phyloP scores from a whole-genome alignment of 2,888 invertebrate species.

The Coleophora flavipennella region DNA sequence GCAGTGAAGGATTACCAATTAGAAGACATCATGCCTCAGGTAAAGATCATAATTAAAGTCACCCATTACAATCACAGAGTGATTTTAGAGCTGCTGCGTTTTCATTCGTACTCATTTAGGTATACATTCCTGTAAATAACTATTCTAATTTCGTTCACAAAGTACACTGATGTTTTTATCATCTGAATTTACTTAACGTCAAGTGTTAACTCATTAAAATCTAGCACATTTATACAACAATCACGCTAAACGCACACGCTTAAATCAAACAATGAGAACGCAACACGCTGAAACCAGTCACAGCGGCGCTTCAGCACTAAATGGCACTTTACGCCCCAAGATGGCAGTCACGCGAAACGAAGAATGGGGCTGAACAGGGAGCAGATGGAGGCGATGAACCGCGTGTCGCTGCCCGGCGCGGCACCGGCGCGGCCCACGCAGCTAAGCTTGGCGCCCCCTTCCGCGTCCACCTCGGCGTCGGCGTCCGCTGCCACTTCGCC shows the following conservation, averaged over 20 bases:
- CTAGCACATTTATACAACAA: neutral
- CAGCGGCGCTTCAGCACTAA: slow-evolving; percentile 43
- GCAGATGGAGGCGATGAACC: slow-evolving; percentile 70
- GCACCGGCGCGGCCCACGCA: slow-evolving; percentile 54
- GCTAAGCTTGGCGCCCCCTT: slow-evolving; percentile 53
- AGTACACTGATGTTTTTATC: neutral
- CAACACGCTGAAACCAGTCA: slow-evolving; percentile 8
- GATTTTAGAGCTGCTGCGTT: neutral
- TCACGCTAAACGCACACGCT: slow-evolving; percentile 13
- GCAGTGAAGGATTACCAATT: slow-evolving; percentile 71
- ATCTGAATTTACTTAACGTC: neutral
- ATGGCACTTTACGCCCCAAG: slow-evolving; percentile 65
- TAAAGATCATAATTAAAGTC: slow-evolving; percentile 18
- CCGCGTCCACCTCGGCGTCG: slow-evolving; percentile 29
- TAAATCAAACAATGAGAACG: slow-evolving; percentile 17
- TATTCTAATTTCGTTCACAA: neutral
- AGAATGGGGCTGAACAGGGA: slow-evolving; percentile 72
- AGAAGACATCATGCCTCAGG: slow-evolving; percentile 74
- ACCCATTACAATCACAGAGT: neutral
- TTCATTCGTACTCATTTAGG: neutral
- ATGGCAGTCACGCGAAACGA: slow-evolving; percentile 73
- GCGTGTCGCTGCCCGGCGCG: slow-evolving; percentile 55
- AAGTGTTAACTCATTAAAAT: neutral
- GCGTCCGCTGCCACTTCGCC: slow-evolving; percentile 57
- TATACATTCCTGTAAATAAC: neutral